Percentiles rank a stretch among this genome's conserved stretches.
Conservation (phyloP, 53 echinoderm and acorn worm species). For the Apostichopus leukothele region DNA sequence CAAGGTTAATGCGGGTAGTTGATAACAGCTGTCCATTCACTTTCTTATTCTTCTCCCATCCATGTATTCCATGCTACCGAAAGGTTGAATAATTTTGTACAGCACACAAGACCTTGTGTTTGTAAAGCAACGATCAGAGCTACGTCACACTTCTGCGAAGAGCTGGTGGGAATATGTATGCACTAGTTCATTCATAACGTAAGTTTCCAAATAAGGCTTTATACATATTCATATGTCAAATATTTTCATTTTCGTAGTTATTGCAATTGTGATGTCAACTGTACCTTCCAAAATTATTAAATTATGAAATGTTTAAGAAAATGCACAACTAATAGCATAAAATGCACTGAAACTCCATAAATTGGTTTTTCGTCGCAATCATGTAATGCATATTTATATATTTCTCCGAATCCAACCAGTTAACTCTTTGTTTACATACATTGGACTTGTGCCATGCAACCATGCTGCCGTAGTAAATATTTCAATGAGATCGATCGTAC, state of each 20-base stretch:
- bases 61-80: too few species aligned
- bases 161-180: neutral
- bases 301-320: neutral
- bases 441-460: neutral
- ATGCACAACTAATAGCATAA: neutral
- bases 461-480: slow-evolving; percentile 2
- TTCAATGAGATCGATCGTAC: slow-evolving; percentile 4
- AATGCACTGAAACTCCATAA: neutral
- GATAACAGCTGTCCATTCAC: too few species aligned
- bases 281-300: neutral
- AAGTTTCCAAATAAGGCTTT: slow-evolving; percentile 20
- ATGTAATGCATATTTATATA: slow-evolving; percentile 22
- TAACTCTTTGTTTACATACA: neutral
- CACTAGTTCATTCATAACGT: slow-evolving; percentile 16
- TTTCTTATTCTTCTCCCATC: too few species aligned
- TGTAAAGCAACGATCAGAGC: too few species aligned
- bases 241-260: neutral
- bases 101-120: too few species aligned
- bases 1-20: too few species aligned
- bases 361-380: neutral
- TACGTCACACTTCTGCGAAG: neutral
- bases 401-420: slow-evolving; percentile 7
- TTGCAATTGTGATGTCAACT: too few species aligned
- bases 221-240: slow-evolving; percentile 1
- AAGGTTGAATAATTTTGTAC: too few species aligned